These are phyloP conservation scores for Incurvaria masculella DNA, from an alignment of 2,888 invertebrate species.

Conservation along the genomic window DNA sequence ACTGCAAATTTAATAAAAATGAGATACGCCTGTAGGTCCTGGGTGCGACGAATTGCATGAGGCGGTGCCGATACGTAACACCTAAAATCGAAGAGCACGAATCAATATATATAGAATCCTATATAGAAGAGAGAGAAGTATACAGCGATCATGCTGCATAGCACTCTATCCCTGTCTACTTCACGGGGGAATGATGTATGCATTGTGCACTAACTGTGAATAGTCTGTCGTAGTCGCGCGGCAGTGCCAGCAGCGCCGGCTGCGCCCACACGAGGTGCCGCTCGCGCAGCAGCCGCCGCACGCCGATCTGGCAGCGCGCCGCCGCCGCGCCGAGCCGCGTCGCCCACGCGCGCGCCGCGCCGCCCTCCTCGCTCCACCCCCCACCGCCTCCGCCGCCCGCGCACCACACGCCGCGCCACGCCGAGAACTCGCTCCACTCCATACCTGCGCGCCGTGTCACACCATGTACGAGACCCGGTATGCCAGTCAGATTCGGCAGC, in stretches of 20 bases:
- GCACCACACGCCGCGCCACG: conserved; percentile 1
- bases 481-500: too few species aligned
- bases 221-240: conserved; percentile 87
- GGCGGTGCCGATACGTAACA: too few species aligned
- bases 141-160: too few species aligned
- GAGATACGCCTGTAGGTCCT: too few species aligned
- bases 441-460: conserved; percentile 11
- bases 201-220: conserved; percentile 61
- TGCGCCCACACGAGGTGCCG: conserved; percentile 77
- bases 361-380: conserved; percentile 10
- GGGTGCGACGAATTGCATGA: too few species aligned
- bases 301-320: conserved; percentile 35
- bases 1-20: too few species aligned
- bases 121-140: too few species aligned
- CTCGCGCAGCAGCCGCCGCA: conserved; percentile 66
- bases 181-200: too few species aligned
- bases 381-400: not conserved
- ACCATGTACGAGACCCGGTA: too few species aligned
- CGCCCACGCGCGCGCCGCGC: conserved; percentile 5
- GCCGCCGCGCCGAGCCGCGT: conserved; percentile 29
- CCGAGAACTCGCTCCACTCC: conserved; percentile 5
- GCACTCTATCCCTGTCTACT: too few species aligned
- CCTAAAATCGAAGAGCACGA: too few species aligned
- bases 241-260: conserved; percentile 81
- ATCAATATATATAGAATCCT: too few species aligned